Conservation (phyloP, 2,888 invertebrate genomes). For the Acheta domesticus region DNA sequence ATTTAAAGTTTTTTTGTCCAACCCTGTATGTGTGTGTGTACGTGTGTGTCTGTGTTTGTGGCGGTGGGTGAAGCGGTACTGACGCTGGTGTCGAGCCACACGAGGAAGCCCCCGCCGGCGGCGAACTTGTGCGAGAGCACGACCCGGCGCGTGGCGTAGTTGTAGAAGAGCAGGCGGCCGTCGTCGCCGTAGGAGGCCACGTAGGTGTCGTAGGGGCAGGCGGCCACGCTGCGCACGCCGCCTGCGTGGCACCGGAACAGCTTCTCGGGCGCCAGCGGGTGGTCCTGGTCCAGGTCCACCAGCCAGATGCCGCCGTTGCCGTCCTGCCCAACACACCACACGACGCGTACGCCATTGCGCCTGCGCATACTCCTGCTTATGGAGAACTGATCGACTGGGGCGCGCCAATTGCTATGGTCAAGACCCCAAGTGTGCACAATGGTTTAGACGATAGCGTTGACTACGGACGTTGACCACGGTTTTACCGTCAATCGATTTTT, state of each 20-base stretch:
- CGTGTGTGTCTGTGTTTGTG: no score
- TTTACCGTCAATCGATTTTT: no score
- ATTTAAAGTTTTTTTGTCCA: no score
- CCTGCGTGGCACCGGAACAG: constrained; percentile 74
- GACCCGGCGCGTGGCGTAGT: constrained; percentile 59
- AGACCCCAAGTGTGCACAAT: no score
- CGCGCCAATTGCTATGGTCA: no score
- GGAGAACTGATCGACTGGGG: no score
- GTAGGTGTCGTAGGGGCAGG: constrained; percentile 66
- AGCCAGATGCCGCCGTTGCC: constrained; percentile 80
- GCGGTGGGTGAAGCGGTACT: constrained; percentile 37
- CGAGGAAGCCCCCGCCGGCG: constrained; percentile 52
- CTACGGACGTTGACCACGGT: no score
- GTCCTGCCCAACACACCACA: constrained; percentile 56
- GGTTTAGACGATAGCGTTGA: no score
- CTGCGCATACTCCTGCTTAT: no score
- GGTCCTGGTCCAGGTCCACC: constrained; percentile 54
- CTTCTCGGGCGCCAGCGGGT: constrained; percentile 43
- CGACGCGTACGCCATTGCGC: no score
- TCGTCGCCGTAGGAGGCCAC: constrained; percentile 70
- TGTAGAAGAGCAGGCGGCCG: constrained; percentile 70
- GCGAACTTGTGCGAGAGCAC: constrained; percentile 61
- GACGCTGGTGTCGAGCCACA: constrained; percentile 71
- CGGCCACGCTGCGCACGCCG: constrained; percentile 62
- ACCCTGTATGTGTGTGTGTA: no score